Base-by-base conservation (phyloP, 2,113 vertebrate species). In the Cairina moschata region DNA sequence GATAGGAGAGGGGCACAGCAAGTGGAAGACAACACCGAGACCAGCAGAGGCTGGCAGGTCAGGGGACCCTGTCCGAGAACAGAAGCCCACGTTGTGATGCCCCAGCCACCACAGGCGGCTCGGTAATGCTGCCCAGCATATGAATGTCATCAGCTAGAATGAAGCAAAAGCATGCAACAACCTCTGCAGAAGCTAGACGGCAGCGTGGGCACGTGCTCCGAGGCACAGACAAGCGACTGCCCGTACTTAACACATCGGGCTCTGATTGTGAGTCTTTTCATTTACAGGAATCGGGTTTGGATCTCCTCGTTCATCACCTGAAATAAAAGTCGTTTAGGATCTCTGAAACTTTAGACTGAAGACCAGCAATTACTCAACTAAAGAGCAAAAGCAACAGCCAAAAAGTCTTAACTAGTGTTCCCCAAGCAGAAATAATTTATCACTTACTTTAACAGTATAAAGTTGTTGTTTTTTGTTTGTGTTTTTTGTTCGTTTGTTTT, bases 111-210 rank as follows among this genome's bases (percentile, higher is more conserved):
- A 11, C 8, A 1, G 3, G 25, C 28, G 40, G 23, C 59, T 71
- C 2, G 0, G 29, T 54, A 69, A 58, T 83, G 26, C 59, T 46
- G 12, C 13, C 20, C 31, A 52, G 32, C 21, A 8, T 17, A 20
- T 0, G 46, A 74, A 36, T 0, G 0, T 0, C 0, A 31, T n/a
- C 32, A 36, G 13, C 29, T n/a, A 1, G 36, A 81, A 40, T 0
- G 2, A 29, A 60, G 62, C 34, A 31, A 2, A 60, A 44, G 29
- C 3, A 18, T 21, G 11, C 26, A 28, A 58, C 32, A 62, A 25
- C 71, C 20, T 38, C 36, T 36, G 48, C 13, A 22, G 63, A 66
- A 83, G 79, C 94, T 80, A 93, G 88, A 74, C 18, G 63, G 94
- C 94, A 88, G 83, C 73, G 59, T 62, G 77, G 85, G 55, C 59